Conservation (phyloP, 2,113 vertebrate genomes). For the Epinephelus moara region DNA sequence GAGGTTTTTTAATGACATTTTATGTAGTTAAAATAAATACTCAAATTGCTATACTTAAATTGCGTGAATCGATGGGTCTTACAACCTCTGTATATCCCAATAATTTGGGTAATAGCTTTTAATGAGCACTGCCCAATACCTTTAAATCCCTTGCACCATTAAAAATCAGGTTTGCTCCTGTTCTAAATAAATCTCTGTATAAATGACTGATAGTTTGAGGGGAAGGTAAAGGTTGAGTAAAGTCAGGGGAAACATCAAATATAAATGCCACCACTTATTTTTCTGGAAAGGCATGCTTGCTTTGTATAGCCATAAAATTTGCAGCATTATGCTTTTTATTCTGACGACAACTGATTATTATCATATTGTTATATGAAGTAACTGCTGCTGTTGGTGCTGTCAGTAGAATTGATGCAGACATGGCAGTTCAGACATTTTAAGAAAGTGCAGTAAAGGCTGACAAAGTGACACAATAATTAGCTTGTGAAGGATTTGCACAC, state of each 20-base stretch:
- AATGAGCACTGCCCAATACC: slow-evolving; percentile 2
- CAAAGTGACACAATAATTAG: neutral
- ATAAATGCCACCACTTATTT: neutral
- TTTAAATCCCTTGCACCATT: slow-evolving; percentile 6
- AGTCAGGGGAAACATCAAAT: neutral
- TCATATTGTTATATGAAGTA: neutral
- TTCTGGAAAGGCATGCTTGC: neutral
- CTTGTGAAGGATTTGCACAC: neutral
- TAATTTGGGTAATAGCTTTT: slow-evolving; percentile 11
- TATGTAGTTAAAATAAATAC: neutral
- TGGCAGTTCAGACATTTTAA: neutral
- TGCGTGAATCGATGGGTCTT: neutral
- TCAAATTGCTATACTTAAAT: neutral
- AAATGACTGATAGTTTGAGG: neutral
- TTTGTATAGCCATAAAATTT: neutral
- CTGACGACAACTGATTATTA: neutral
- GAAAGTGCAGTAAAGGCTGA: slow-evolving; percentile 4
- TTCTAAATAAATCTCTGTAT: neutral
- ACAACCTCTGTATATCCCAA: neutral
- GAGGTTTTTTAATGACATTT: neutral
- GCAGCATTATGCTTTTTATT: neutral
- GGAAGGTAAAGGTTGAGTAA: neutral
- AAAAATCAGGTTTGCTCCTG: neutral
- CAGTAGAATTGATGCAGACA: neutral
- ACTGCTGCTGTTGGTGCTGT: neutral